Percentiles rank a stretch among this genome's conserved stretches.
Evolutionary conservation across 1,140 invertebrate species (phyloP).

Genomic region (Bradysia coprophila): DNA sequence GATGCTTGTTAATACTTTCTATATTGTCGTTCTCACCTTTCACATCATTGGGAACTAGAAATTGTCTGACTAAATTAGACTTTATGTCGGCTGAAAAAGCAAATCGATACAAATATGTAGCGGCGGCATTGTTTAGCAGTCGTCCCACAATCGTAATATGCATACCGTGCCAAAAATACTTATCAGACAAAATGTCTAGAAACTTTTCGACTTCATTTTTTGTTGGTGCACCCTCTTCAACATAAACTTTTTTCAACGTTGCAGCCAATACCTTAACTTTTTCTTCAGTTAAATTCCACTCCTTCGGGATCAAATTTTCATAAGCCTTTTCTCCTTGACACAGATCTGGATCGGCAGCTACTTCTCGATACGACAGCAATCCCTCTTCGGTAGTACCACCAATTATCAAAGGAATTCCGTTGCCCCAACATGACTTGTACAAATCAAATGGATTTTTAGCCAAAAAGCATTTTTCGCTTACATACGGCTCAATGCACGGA

Average conservation of each 20-base stretch:
- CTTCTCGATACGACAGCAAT: constrained; percentile 14
- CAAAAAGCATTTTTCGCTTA: constrained; percentile 16
- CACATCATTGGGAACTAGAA: constrained; percentile 6
- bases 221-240: neutral
- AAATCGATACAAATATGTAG: constrained; percentile 27
- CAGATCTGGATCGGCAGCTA: neutral
- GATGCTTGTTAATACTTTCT: no score
- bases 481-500: constrained; percentile 23
- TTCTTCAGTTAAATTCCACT: neutral
- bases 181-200: constrained; percentile 18
- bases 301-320: neutral
- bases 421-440: constrained; percentile 22
- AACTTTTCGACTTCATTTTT: no score
- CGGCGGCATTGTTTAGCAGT: constrained; percentile 9
- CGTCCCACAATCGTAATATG: constrained; percentile 16
- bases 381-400: constrained; percentile 24
- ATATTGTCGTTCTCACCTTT: neutral
- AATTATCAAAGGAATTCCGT: constrained; percentile 23
- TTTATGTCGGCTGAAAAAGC: constrained; percentile 19
- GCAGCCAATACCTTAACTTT: neutral
- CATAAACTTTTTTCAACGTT: constrained; percentile 3
- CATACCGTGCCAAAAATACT: constrained; percentile 25
- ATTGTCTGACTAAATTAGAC: constrained; percentile 8
- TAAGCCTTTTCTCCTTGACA: neutral
- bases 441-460: constrained; percentile 19